These are phyloP conservation scores for Ctena decussata DNA, from an alignment of 2,888 invertebrate genomes.

Conservation along the genomic window DNA sequence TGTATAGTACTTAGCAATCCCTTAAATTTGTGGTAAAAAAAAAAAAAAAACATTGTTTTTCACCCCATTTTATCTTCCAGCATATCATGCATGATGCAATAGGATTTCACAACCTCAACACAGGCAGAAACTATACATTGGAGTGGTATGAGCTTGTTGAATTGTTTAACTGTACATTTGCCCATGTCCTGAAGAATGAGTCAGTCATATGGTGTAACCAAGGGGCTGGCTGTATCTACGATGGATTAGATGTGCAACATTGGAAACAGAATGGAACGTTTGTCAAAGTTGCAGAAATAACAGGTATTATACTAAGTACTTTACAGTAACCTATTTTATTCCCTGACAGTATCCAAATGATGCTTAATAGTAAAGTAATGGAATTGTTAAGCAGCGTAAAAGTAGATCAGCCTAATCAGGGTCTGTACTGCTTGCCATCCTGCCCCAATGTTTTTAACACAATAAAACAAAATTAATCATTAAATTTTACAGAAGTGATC, in stretches of 20 bases:
- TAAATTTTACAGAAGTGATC: no score
- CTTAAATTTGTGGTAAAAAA: no score
- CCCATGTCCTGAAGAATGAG: constrained; percentile 77
- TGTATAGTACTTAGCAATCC: no score
- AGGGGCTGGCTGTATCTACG: constrained; percentile 83
- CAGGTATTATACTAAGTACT: constrained; percentile 68
- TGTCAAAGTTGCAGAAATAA: constrained; percentile 77
- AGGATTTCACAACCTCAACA: constrained; percentile 79
- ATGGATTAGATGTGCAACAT: constrained; percentile 79
- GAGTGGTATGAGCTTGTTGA: constrained; percentile 85
- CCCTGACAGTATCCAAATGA: no score
- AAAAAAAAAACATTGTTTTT: no score
- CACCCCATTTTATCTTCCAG: constrained; percentile 69
- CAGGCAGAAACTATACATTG: constrained; percentile 82
- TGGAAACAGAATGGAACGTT: constrained; percentile 82
- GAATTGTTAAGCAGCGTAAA: no score
- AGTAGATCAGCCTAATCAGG: no score
- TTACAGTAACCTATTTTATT: no score
- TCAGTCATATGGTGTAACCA: constrained; percentile 83
- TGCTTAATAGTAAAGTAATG: no score
- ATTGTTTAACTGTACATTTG: constrained; percentile 84
- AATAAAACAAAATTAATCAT: no score
- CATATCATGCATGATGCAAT: constrained; percentile 84
- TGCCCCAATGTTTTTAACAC: no score
- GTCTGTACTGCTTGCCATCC: no score